Evolutionary conservation across 2,797 vertebrate species (phyloP).

Genomic region (Falco novaeseelandiae): DNA sequence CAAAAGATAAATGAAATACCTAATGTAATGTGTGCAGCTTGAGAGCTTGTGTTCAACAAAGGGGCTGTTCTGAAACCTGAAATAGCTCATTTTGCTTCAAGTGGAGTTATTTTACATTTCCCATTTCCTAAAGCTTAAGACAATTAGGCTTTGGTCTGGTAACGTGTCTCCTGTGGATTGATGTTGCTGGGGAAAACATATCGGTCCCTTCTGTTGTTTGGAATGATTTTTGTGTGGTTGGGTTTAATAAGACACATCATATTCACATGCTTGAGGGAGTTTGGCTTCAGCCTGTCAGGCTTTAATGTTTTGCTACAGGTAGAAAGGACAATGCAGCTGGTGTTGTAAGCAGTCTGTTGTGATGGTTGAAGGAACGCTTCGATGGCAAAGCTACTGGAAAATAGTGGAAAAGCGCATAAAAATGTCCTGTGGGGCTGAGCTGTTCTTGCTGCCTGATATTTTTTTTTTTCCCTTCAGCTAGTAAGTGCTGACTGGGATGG

Average conservation of each 20-base stretch:
- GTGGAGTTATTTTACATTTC: not conserved
- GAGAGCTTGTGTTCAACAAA: not conserved
- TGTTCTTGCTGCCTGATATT: not conserved
- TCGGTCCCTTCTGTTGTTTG: not conserved
- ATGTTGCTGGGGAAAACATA: not conserved
- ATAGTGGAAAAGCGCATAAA: conserved; percentile 1
- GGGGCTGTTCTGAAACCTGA: not conserved
- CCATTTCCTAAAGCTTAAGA: not conserved
- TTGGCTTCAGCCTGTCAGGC: not conserved
- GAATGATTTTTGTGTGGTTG: not conserved
- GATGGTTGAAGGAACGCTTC: conserved; percentile 25
- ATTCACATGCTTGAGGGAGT: not conserved
- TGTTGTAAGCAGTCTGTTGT: conserved; percentile 24
- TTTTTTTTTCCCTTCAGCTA: not conserved
- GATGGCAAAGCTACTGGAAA: conserved; percentile 46
- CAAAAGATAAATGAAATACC: not conserved
- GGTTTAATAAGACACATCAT: not conserved
- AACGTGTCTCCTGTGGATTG: not conserved
- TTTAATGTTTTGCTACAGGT: not conserved
- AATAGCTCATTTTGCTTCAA: not conserved
- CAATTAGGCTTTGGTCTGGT: not conserved
- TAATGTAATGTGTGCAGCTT: not conserved
- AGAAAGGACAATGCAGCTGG: not conserved
- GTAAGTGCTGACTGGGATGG: not conserved
- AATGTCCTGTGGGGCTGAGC: not conserved